Conservation (phyloP, 2,888 invertebrate species). For the Amblyteles armatorius region DNA sequence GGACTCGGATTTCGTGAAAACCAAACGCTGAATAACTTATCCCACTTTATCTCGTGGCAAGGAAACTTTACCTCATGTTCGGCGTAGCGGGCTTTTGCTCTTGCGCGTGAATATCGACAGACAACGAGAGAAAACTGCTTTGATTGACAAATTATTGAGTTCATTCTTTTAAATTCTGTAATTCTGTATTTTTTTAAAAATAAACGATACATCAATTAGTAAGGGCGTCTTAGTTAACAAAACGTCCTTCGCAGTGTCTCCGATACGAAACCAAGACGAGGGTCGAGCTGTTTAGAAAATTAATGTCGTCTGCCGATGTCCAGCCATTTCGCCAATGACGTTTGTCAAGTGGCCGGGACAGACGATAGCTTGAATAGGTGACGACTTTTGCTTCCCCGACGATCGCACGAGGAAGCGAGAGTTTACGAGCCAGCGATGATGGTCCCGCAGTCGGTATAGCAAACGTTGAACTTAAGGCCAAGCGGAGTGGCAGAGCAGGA, state of each 20-base stretch:
- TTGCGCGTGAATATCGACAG: not conserved
- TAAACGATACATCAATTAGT: not conserved
- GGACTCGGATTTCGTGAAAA: constrained; percentile 15
- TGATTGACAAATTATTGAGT: not conserved
- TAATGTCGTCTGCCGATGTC: not conserved
- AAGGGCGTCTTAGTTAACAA: not conserved
- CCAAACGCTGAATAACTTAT: constrained; percentile 20
- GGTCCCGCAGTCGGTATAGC: constrained; percentile 17
- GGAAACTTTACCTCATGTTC: not conserved
- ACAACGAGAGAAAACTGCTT: not conserved
- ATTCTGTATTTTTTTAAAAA: too few relatives aligned
- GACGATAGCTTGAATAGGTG: constrained; percentile 22
- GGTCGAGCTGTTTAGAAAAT: not conserved
- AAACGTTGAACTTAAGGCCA: constrained; percentile 17
- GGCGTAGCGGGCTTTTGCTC: not conserved
- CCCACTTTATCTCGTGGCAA: not conserved
- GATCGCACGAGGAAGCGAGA: constrained; percentile 28
- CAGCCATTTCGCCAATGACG: not conserved
- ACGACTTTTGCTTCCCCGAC: constrained; percentile 19
- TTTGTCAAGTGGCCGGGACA: not conserved
- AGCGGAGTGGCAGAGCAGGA: constrained; percentile 37
- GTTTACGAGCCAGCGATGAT: constrained; percentile 54
- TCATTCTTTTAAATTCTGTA: not conserved
- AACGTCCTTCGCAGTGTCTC: not conserved
- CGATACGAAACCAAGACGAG: not conserved